Conservation (phyloP, 2,797 vertebrate species). For the Leptatherina wallacei region DNA sequence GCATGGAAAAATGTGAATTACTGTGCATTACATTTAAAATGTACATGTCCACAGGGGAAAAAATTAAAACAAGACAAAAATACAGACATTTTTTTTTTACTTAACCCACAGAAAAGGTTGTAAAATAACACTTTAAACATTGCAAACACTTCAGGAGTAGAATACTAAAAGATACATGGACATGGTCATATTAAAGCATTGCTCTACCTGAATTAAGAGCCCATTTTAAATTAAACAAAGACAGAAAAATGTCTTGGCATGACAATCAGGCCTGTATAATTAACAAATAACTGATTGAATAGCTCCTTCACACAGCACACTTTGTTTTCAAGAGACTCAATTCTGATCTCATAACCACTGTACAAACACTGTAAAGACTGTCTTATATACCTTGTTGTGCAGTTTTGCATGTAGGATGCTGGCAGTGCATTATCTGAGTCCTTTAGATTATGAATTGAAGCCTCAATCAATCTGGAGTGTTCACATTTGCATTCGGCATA, state of each 20-base stretch:
- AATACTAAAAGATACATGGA: not conserved
- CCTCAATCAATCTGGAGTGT: not conserved
- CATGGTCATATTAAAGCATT: conserved; percentile 23
- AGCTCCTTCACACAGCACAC: not conserved
- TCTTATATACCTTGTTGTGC: not conserved
- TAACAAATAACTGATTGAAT: not conserved
- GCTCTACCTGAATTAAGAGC: conserved; percentile 18
- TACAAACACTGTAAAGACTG: not conserved
- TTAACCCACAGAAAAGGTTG: not conserved
- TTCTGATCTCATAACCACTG: not conserved
- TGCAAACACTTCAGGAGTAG: not conserved
- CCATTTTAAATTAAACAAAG: conserved; percentile 24
- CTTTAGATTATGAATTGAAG: not conserved
- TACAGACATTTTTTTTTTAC: not conserved
- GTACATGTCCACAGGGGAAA: not conserved
- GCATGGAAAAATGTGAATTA: conserved; percentile 2
- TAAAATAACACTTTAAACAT: conserved; percentile 2
- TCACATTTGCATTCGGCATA: not conserved
- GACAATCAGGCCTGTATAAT: not conserved
- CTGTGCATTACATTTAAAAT: conserved; percentile 4
- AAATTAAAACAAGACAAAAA: conserved; percentile 1
- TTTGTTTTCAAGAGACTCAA: not conserved
- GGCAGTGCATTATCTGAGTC: not conserved
- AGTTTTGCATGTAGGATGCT: not conserved
- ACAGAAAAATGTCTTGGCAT: not conserved